These are phyloP conservation scores for Cassiopea xamachana DNA, from an alignment of 30 jellyfish, hydroid and myxozoan genomes.

Conservation along the genomic window DNA sequence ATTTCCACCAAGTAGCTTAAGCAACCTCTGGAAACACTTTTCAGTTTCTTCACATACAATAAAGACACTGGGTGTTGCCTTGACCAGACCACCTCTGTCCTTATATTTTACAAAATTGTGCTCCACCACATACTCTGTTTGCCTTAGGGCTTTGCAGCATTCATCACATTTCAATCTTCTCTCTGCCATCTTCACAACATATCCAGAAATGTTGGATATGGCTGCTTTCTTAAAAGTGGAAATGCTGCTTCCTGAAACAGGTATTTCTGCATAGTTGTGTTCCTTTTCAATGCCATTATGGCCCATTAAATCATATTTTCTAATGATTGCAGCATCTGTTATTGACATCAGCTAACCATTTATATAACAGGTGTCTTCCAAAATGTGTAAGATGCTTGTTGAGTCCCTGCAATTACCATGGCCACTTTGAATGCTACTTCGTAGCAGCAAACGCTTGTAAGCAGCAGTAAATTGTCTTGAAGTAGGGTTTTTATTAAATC, in stretches of 20 bases:
- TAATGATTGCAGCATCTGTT: conserved; percentile 39
- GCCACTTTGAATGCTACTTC: conserved; percentile 49
- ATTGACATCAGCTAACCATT: conserved; percentile 16
- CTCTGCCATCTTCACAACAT: conserved; percentile 34
- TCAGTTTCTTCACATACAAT: conserved; percentile 15
- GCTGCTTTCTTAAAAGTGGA: conserved; percentile 56
- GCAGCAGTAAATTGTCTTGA: conserved; percentile 65
- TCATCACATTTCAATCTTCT: neutral
- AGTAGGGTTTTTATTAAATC: conserved; percentile 73
- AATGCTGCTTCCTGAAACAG: neutral
- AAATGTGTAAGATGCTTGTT: conserved; percentile 41
- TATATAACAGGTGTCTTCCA: conserved; percentile 34
- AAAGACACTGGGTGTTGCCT: conserved; percentile 31
- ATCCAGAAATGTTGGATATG: conserved; percentile 64
- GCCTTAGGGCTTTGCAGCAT: conserved; percentile 21
- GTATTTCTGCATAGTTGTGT: conserved; percentile 28
- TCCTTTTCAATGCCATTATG: conserved; percentile 8
- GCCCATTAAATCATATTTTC: conserved; percentile 43
- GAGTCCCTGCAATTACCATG: conserved; percentile 68
- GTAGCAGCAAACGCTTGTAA: conserved; percentile 39
- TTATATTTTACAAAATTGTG: neutral
- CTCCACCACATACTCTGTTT: neutral
- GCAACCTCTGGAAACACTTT: neutral
- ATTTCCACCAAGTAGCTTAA: neutral
- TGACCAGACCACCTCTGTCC: conserved; percentile 42